Conservation (phyloP, 2,113 vertebrate genomes). For the Bagarius yarrelli region DNA sequence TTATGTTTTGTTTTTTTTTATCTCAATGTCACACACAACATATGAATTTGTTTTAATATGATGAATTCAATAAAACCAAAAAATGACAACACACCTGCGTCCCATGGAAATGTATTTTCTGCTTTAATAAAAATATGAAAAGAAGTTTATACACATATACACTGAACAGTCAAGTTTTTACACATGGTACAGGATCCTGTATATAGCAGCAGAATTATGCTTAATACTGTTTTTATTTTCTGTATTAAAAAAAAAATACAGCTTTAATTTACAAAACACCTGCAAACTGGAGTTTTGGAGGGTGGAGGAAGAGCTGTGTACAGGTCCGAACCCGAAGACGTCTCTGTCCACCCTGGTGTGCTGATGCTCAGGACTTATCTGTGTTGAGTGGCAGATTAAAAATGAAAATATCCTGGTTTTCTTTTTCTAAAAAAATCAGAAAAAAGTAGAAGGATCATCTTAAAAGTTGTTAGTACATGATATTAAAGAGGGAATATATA, state of each 20-base stretch:
- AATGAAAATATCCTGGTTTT: conserved; percentile 81
- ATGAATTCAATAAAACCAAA: conserved; percentile 58
- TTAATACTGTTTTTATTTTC: conserved; percentile 75
- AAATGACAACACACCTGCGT: conserved; percentile 24
- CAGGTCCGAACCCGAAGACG: conserved; percentile 58
- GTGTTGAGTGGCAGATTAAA: conserved; percentile 67
- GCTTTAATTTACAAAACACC: conserved; percentile 80
- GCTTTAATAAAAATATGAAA: conserved; percentile 78
- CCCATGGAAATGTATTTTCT: conserved; percentile 62
- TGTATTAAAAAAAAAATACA: conserved; percentile 81
- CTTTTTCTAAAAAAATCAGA: conserved; percentile 78
- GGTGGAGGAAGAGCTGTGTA: conserved; percentile 58
- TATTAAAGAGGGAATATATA: too few species aligned
- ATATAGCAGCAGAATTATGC: conserved; percentile 77
- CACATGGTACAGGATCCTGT: conserved; percentile 72
- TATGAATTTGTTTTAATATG: conserved; percentile 19
- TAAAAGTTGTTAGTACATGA: neutral
- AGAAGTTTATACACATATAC: conserved; percentile 78
- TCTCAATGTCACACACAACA: neutral
- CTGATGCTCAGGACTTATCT: conserved; percentile 41
- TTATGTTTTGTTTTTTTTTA: neutral
- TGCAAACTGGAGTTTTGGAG: conserved; percentile 57
- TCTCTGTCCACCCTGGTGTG: conserved; percentile 54
- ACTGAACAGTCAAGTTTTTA: conserved; percentile 74
- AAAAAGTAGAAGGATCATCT: neutral